Evolutionary conservation across 2,797 vertebrate species (phyloP), one percentile per base, ranked within the genome.

Genomic region (Podargus strigoides): DNA sequence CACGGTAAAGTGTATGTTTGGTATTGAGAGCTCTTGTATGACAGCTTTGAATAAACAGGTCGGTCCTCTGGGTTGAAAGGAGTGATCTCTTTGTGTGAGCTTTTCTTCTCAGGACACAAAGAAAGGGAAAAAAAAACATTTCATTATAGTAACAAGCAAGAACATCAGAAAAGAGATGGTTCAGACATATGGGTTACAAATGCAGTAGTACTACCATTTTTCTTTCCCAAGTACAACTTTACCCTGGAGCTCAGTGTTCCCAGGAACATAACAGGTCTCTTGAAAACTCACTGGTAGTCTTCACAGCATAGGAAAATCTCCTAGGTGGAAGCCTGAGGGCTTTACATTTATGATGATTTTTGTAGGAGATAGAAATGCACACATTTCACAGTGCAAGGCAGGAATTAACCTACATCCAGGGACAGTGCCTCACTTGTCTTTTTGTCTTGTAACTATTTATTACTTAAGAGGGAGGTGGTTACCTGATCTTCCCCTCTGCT

Each of bases 241-340:
- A 64, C 44, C 12, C 2, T 5, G 6, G 22, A 80, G 9, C 30
- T 89, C 17, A 50, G 7, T 30, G 32, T 80, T 53, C 34, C 0
- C 1, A 64, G 34, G 27, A 86, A 46, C 0, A 0, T n/a, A 58
- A 53, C 0, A 1, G 18, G 18, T 83, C 22, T 76, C 56, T 32
- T 50, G 14, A 67, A 87, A 73, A 77, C 22, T n/a, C 59, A n/a
- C 41, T 42, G 27, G 6, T 77, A 36, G 32, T 53, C 49, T 90
- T 80, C 44, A 53, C 0, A 77, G 64, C n/a, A 77, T 6, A 87
- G 42, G 47, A 93, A 23, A 49, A 56, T 56, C 63, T 5, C 14
- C 14, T 16, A n/a, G 66, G 82, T 21, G n/a, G 13, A 30, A 93
- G 32, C 20, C 53, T n/a, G 37, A 59, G 44, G 14, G 24, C 8